phyloP scores from a whole-genome alignment of 2,797 vertebrate species.

The Helicolenus hilgendorfi region DNA sequence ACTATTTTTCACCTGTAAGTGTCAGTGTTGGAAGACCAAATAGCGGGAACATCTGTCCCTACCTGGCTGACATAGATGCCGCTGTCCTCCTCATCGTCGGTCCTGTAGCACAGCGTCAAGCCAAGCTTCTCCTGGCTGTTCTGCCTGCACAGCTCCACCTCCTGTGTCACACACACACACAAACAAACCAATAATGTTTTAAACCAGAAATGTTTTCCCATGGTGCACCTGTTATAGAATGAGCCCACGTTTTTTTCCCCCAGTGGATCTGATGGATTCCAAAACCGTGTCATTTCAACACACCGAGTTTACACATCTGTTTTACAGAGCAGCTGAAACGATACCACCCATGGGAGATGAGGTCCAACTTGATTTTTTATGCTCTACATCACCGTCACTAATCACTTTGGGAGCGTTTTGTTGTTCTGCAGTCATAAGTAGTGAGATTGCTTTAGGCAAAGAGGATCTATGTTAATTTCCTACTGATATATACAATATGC shows the following conservation, averaged over 20 bases:
- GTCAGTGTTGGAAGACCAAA: neutral
- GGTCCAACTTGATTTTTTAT: constrained; percentile 6
- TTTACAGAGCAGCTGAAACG: constrained; percentile 15
- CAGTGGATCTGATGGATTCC: neutral
- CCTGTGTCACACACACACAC: constrained; percentile 84
- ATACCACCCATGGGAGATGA: neutral
- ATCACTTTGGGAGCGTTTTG: constrained; percentile 14
- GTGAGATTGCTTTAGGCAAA: constrained; percentile 8
- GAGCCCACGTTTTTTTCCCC: neutral
- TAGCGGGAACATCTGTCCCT: neutral
- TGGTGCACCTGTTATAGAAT: neutral
- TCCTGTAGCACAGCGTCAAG: constrained; percentile 96
- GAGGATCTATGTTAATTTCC: constrained; percentile 7
- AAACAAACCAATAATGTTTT: constrained; percentile 4
- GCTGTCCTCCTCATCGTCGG: constrained; percentile 96
- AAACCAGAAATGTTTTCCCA: neutral
- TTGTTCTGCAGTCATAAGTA: neutral
- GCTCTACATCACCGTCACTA: neutral
- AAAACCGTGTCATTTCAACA: neutral
- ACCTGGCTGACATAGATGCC: constrained; percentile 98
- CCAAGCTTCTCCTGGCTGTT: constrained; percentile 97
- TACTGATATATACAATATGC: constrained; percentile 1
- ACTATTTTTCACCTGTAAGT: neutral
- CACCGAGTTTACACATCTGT: neutral
- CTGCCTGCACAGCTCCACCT: constrained; percentile 94